phyloP scores from a whole-genome alignment of 1,140 invertebrate species.

The Agrypnia vestita region DNA sequence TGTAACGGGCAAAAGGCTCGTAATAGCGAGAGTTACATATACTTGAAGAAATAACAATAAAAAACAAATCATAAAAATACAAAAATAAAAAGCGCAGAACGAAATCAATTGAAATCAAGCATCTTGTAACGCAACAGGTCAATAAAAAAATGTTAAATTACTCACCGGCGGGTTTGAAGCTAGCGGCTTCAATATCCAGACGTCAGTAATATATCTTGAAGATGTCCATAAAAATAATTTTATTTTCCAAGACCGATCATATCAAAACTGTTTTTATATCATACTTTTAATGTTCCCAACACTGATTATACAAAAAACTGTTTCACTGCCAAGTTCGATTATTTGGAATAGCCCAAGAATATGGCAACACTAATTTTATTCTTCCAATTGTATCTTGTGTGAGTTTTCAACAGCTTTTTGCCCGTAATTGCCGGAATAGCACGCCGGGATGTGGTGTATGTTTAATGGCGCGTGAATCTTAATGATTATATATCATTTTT shows the following conservation, averaged over 20 bases:
- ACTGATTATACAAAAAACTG: conserved; percentile 6
- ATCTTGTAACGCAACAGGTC: no score
- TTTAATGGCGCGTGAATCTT: conserved; percentile 39
- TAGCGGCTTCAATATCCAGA: conserved; percentile 8
- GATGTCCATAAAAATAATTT: conserved; percentile 36
- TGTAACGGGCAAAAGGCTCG: no score
- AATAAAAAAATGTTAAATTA: neutral
- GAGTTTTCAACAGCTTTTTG: conserved; percentile 16
- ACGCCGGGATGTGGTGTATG: conserved; percentile 40
- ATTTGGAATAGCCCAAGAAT: neutral
- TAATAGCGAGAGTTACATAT: no score
- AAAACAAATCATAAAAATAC: no score
- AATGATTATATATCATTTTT: conserved; percentile 20
- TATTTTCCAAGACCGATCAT: neutral
- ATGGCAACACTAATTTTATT: conserved; percentile 30
- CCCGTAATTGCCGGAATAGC: conserved; percentile 2
- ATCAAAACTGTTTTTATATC: conserved; percentile 1
- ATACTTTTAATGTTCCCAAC: conserved; percentile 17
- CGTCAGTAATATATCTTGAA: conserved; percentile 13
- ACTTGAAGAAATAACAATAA: no score
- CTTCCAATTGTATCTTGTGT: neutral
- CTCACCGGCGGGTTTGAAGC: neutral
- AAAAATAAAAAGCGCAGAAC: no score
- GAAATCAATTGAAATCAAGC: no score
- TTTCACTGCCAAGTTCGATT: conserved; percentile 3